Conservation (phyloP, 2,888 invertebrate genomes). For the Falcaria lacertinaria region DNA sequence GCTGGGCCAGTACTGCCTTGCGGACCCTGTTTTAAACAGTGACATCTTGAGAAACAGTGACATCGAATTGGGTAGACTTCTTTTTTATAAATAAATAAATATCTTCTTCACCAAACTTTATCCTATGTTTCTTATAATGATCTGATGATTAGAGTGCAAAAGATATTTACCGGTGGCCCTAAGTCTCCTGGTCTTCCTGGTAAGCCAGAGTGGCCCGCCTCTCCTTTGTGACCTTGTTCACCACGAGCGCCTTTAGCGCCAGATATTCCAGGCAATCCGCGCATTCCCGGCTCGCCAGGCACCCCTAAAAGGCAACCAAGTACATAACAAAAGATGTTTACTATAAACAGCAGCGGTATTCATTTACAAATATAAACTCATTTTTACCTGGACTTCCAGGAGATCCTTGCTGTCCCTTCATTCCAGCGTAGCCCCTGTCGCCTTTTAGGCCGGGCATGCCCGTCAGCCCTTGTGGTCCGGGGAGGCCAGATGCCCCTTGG, state of each 20-base stretch:
- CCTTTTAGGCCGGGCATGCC: conserved; percentile 87
- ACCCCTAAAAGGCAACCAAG: conserved; percentile 71
- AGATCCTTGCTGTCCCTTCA: conserved; percentile 87
- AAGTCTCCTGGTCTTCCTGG: conserved; percentile 88
- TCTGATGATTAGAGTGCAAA: no score
- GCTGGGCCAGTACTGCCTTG: conserved; percentile 84
- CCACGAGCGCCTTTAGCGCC: conserved; percentile 88
- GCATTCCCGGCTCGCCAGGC: conserved; percentile 82
- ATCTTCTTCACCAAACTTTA: no score
- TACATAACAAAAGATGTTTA: not conserved
- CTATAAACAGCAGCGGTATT: no score
- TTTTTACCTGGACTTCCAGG: conserved; percentile 77
- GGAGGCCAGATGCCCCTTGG: conserved; percentile 84
- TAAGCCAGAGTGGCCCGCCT: conserved; percentile 85
- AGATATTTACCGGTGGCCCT: conserved; percentile 81
- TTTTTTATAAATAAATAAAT: no score
- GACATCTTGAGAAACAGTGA: no score
- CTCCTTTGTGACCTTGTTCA: conserved; percentile 87
- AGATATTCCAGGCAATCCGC: conserved; percentile 80
- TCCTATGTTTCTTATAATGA: no score
- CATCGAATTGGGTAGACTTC: no score
- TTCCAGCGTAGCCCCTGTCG: conserved; percentile 84
- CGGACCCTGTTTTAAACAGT: conserved; percentile 85
- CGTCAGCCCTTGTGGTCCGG: conserved; percentile 83
- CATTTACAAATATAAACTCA: no score